Percentiles rank a stretch among this genome's conserved stretches.
phyloP scores from a whole-genome alignment of 2,888 invertebrate genomes.

The Napeogenes inachia region DNA sequence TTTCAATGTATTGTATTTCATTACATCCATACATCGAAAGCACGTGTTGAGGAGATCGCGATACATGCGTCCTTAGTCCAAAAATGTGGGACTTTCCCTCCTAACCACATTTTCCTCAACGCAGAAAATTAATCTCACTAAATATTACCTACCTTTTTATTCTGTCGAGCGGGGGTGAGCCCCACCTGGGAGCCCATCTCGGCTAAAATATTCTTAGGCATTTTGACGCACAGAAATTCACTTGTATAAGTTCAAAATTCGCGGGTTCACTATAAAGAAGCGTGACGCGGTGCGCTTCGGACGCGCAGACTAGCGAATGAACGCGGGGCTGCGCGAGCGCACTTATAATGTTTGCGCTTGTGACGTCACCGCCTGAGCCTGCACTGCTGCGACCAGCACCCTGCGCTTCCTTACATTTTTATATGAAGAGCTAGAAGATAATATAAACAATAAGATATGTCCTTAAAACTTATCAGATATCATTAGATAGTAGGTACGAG shows the following conservation, averaged over 20 bases:
- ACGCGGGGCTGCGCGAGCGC: constrained; percentile 46
- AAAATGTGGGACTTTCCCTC: not conserved
- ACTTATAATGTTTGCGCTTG: constrained; percentile 46
- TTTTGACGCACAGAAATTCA: constrained; percentile 50
- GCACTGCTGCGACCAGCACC: constrained; percentile 27
- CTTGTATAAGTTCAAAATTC: constrained; percentile 33
- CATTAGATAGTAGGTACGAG: not conserved
- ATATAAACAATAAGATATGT: too few relatives aligned
- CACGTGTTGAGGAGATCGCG: constrained; percentile 12
- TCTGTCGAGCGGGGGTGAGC: constrained; percentile 60
- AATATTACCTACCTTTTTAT: constrained; percentile 55
- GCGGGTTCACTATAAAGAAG: constrained; percentile 41
- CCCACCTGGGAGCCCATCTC: constrained; percentile 75
- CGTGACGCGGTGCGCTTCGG: constrained; percentile 55
- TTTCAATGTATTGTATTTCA: too few relatives aligned
- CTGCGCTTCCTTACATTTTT: constrained; percentile 1
- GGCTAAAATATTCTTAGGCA: constrained; percentile 70
- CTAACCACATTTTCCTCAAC: not conserved
- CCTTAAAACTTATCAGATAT: constrained; percentile 1
- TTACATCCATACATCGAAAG: not conserved
- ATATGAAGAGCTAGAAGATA: not conserved
- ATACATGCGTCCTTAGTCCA: not conserved
- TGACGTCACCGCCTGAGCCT: constrained; percentile 45
- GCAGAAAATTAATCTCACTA: constrained; percentile 2
- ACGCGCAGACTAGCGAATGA: constrained; percentile 59